Percentiles rank a stretch among this genome's conserved stretches.
phyloP scores from a whole-genome alignment of 2,797 vertebrate species.

The Pampus argenteus region DNA sequence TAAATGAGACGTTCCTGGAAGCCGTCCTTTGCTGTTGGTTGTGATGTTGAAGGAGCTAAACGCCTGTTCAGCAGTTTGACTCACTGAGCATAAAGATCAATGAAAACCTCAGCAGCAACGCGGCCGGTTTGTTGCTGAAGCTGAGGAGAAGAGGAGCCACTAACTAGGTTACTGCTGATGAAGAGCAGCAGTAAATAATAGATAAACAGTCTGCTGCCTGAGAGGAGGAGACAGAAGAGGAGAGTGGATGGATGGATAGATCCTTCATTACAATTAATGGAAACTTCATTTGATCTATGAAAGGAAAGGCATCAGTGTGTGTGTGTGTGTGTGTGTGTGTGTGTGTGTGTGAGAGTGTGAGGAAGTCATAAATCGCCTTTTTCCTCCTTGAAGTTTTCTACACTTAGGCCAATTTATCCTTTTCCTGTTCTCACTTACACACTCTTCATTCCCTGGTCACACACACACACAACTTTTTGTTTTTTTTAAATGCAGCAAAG shows the following conservation, averaged over 20 bases:
- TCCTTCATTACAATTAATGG: neutral
- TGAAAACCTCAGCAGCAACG: no score
- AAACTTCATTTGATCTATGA: constrained; percentile 15
- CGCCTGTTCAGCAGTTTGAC: constrained; percentile 36
- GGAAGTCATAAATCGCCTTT: constrained; percentile 24
- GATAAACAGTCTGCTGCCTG: constrained; percentile 58
- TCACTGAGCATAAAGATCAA: constrained; percentile 9
- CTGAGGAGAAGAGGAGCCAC: constrained; percentile 5
- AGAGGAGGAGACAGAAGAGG: neutral
- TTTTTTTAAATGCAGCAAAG: neutral
- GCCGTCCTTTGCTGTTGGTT: neutral
- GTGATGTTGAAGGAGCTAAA: neutral
- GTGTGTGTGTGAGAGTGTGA: constrained; percentile 2
- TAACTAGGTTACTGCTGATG: constrained; percentile 58
- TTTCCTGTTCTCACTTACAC: constrained; percentile 41
- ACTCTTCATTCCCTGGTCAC: constrained; percentile 17
- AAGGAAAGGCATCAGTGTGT: neutral
- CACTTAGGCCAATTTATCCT: constrained; percentile 3
- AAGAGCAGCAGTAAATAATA: constrained; percentile 61
- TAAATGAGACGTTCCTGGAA: neutral
- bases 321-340: neutral
- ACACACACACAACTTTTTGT: constrained; percentile 18
- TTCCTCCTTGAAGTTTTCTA: constrained; percentile 27
- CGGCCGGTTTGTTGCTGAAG: neutral
- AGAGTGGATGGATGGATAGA: neutral